Base-by-base conservation (phyloP, 2,113 vertebrate species). In the Festucalex cinctus region DNA sequence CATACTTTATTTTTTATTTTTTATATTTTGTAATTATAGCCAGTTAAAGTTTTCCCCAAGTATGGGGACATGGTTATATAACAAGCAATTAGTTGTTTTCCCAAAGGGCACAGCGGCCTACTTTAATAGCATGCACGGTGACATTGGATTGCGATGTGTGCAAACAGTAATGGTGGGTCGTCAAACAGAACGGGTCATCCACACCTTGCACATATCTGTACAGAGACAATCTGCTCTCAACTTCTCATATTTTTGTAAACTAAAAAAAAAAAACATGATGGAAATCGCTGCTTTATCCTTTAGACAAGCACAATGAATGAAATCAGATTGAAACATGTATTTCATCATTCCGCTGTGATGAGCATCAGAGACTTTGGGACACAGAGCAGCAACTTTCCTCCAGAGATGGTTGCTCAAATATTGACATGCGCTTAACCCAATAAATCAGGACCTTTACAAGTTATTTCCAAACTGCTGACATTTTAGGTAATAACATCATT, bases 181-280 rank as follows among this genome's bases (percentile, higher is more conserved):
- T 63, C 78, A 79, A 78, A 85, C 79, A 85, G 12, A 68, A 56
- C 63, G 64, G 84, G 84, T 83, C 77, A 76, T 1, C 32, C 66
- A 78, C 81, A 73, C 83, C 78, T 74, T 67, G 75, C 66, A 79
- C 80, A 86, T 63, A 78, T 43, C 24, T 1, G 12, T 62, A 65
- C 26, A 56, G 13, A 28, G 13, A 51, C 51, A 13, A 54, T 54
- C 26, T 26, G 5, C 51, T 26, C n/a, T 24, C 19, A 10, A 26
- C 10, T 5, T 24, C 51, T 54, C 12, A 54, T 26, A 16, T 14
- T 24, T 26, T 26, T 54, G 53, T 54, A 13, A 26, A 24, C 22
- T 26, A 54, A 54, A 26, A 26, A 32, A 26, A 26, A 32, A 32
- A 54, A 0, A 54, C 14, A 26, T 3, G 4, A 28, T 26, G 24